Evolutionary conservation across 1,140 invertebrate species (phyloP), one percentile per base, ranked within the genome.

Genomic region (Drosophila lacertosa): DNA sequence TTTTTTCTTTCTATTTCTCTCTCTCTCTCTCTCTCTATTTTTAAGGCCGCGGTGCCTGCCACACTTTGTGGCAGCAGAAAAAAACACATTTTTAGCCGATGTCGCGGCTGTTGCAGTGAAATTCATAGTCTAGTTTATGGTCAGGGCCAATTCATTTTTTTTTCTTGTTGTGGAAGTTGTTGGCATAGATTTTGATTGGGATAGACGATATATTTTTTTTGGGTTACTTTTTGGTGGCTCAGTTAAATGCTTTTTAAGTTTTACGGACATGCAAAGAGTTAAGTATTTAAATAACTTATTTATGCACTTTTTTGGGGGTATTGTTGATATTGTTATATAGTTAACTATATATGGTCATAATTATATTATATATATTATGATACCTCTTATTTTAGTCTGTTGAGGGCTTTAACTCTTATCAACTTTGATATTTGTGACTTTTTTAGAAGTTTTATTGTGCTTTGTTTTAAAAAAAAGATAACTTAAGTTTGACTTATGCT

Each of bases 51-150:
- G 1, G n/a, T 24, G 32, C 5, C 20, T 32, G 63, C 40, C 13
- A 22, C 47, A 55, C 7, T 63, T 64, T 69, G 77, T 48, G 67
- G 72, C 62, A 48, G 6, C 26, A 33, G 37, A 73, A 64, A 40
- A 2, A 24, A 15, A 69, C n/a, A n/a, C n/a, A 77, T 82, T 82
- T 81, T 82, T 64, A 51, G 20, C 26, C 22, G 33, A 22, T 24
- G 37, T 58, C 40, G 55, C 16, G 40, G 55, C 63, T 63, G 69
- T 64, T 20, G 37, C 55, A 69, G 37, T 70, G 50, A 70, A 82
- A 70, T 62, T 77, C 63, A 70, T 73, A 53, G 74, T 70, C 79
- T 83, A 78, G 62, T 82, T 82, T 81, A 81, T 81, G 59, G 62
- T 74, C 59, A 44, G 50, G 63, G 54, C 57, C 59, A 44, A 48